Base-by-base conservation (phyloP, 2,113 vertebrate genomes). In the Nyctereutes procyonoides region DNA sequence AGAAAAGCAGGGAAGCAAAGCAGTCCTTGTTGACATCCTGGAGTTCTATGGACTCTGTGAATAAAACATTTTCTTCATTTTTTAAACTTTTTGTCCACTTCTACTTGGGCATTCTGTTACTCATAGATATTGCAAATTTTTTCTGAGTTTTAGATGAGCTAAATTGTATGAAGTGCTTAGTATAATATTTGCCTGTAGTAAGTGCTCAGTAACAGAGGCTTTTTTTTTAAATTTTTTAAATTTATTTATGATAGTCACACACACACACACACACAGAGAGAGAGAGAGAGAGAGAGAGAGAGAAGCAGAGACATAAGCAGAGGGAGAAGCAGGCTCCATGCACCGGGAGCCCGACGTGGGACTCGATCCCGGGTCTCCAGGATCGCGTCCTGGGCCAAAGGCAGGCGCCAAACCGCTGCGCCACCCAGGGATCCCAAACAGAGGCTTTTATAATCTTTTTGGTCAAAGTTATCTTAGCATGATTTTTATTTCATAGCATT, bases 401-500 rank as follows among this genome's bases (percentile, higher is more conserved):
- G n/a, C n/a, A n/a, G n/a, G n/a, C n/a, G n/a, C n/a, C n/a, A n/a
- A n/a, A n/a, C n/a, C n/a, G n/a, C n/a, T n/a, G n/a, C n/a, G n/a
- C n/a, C n/a, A n/a, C n/a, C n/a, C n/a, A n/a, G n/a, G n/a, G n/a
- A n/a, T n/a, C n/a, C n/a, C n/a, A n/a, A 82, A 84, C 65, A 84
- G 38, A 71, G 35, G 14, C 19, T 51, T 16, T 55, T 79, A 14
- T 51, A 35, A 53, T 81, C 14, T 58, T 76, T 30, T 91, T 93
- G 28, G 30, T 67, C 79, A 71, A 92, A 76, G 30, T 56, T 84
- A 53, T 51, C 60, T 84, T 71, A 30, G 32, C 53, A 56, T 82
- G 5, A 43, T 62, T 87, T 96, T 76, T 69, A 80, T 30, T 93
- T 88, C 90, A n/a, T 93, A 93, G 38, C 28, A 79, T 97, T 95